These are phyloP conservation scores for Diadromus collaris DNA, from an alignment of 2,888 invertebrate genomes.

Conservation along the genomic window DNA sequence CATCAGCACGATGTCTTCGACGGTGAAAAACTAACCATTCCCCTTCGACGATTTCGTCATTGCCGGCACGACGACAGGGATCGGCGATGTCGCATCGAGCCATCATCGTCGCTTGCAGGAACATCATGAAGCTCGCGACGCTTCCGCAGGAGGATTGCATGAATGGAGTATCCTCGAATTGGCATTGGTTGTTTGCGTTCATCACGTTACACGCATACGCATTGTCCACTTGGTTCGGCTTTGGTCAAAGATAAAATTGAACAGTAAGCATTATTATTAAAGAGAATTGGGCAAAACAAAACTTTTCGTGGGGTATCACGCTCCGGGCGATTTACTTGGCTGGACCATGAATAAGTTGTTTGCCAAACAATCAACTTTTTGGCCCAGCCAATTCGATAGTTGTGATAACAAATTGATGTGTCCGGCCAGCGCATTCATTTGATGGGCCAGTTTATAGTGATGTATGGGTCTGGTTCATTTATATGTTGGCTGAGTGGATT, in stretches of 20 bases:
- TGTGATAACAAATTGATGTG: too few relatives aligned
- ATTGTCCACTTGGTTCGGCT: constrained; percentile 43
- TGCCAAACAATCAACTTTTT: too few relatives aligned
- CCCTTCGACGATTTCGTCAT: constrained; percentile 67
- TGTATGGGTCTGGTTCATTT: too few relatives aligned
- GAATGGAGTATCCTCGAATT: constrained; percentile 75
- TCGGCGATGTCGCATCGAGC: constrained; percentile 76
- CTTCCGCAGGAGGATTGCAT: constrained; percentile 71
- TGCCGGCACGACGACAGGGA: constrained; percentile 76
- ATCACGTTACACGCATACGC: constrained; percentile 57
- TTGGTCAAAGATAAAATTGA: neutral
- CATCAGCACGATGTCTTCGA: too few relatives aligned
- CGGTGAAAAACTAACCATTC: constrained; percentile 68
- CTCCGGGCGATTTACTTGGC: too few relatives aligned
- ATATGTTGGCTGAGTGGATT: too few relatives aligned
- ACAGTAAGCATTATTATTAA: neutral
- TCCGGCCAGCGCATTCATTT: too few relatives aligned
- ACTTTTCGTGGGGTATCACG: too few relatives aligned
- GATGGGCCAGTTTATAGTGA: too few relatives aligned
- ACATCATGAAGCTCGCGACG: constrained; percentile 73
- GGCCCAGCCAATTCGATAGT: too few relatives aligned
- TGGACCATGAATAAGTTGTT: too few relatives aligned
- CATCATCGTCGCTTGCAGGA: constrained; percentile 73
- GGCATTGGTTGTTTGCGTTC: constrained; percentile 52
- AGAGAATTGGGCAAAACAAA: neutral